A percentile compares a stretch with the other conserved stretches of the same genome.
Evolutionary conservation across 2,888 invertebrate species (phyloP).

Genomic region (Sycophila texana): DNA sequence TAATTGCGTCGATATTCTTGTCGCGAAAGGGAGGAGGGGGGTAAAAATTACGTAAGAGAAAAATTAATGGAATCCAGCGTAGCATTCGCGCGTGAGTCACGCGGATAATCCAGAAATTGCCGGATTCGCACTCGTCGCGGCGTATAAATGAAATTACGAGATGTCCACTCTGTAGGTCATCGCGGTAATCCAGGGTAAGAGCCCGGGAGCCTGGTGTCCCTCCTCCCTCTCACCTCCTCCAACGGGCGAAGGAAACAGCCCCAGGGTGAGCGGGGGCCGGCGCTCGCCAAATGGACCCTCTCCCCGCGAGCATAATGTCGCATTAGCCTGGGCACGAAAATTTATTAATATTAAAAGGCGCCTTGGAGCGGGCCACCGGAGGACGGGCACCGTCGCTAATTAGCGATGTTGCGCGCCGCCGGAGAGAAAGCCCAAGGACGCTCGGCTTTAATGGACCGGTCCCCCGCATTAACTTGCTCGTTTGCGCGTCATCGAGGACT

Average conservation of each 20-base stretch:
- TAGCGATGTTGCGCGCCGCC: constrained; percentile 18
- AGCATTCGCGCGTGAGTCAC: background rate
- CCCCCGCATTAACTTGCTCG: constrained; percentile 30
- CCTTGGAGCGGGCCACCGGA: background rate
- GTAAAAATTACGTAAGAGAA: constrained; percentile 9
- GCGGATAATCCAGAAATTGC: constrained; percentile 34
- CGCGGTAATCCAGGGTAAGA: constrained; percentile 18
- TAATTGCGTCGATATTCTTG: too few species aligned
- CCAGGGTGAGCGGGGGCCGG: too few species aligned
- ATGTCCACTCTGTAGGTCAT: constrained; percentile 43
- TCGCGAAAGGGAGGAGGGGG: too few species aligned
- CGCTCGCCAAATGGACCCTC: constrained; percentile 3
- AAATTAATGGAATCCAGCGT: constrained; percentile 2
- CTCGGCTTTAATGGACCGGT: constrained; percentile 42
- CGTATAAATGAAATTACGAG: constrained; percentile 36
- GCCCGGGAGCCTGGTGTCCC: background rate
- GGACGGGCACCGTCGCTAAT: constrained; percentile 27
- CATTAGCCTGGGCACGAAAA: constrained; percentile 37
- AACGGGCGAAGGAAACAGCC: background rate
- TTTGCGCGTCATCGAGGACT: constrained; percentile 11
- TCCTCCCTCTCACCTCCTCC: background rate
- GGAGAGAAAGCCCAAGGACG: constrained; percentile 30
- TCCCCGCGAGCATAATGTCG: constrained; percentile 32
- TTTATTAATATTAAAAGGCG: constrained; percentile 52
- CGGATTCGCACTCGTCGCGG: constrained; percentile 2